These are phyloP conservation scores for Protomyctophum bolini DNA, from an alignment of 2,113 vertebrate genomes.

Conservation along the genomic window DNA sequence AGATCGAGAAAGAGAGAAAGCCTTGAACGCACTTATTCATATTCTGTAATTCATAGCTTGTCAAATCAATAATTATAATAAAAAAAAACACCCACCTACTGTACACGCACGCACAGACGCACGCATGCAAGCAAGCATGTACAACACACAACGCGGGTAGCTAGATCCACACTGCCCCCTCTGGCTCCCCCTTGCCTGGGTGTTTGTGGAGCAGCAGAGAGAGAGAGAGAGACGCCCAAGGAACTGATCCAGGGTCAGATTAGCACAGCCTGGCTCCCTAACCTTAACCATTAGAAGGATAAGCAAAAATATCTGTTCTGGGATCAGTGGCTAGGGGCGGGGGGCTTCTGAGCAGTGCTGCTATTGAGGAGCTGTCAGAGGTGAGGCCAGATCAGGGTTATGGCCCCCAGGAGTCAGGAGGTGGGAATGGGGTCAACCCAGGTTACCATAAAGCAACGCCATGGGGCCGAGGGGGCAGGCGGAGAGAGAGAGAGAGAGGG, in stretches of 20 bases:
- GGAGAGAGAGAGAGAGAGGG: neutral
- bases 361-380: conserved; percentile 89
- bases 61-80: neutral
- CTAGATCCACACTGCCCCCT: conserved; percentile 76
- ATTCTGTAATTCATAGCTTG: neutral
- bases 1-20: neutral
- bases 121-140: neutral
- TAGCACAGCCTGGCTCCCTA: conserved; percentile 69
- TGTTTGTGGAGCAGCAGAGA: conserved; percentile 71
- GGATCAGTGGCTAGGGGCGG: conserved; percentile 65
- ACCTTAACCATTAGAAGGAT: conserved; percentile 76
- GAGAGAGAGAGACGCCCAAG: conserved; percentile 73
- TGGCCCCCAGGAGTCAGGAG: conserved; percentile 66
- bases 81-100: neutral
- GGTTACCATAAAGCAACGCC: conserved; percentile 42
- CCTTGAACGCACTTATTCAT: conserved; percentile 1
- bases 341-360: conserved; percentile 61
- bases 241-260: conserved; percentile 79
- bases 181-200: conserved; percentile 75
- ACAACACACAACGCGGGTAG: conserved; percentile 64
- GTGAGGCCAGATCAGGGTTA: conserved; percentile 81
- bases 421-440: conserved; percentile 72
- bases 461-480: conserved; percentile 1
- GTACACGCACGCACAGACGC: neutral
- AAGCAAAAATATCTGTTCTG: conserved; percentile 76